A percentile compares a stretch with the other conserved stretches of the same genome.
phyloP scores from a whole-genome alignment of 2,888 invertebrate genomes.

The Laothoe populi region DNA sequence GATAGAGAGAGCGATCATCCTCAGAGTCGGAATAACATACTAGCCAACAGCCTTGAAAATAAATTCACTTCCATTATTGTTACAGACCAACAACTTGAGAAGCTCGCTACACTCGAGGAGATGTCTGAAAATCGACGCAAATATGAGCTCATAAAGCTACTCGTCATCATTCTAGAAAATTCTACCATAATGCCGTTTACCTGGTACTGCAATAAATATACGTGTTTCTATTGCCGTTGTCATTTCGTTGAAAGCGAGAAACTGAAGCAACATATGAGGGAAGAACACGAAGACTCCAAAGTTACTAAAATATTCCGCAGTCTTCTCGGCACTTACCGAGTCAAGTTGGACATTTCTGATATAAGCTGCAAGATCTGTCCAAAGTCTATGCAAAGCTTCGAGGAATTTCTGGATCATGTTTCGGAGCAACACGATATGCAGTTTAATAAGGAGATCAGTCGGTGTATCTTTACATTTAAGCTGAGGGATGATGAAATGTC shows the following conservation, averaged over 20 bases:
- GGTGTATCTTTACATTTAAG: conserved; percentile 51
- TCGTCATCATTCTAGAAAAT: conserved; percentile 50
- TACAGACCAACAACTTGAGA: conserved; percentile 37
- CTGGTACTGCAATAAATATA: conserved; percentile 54
- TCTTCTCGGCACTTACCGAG: conserved; percentile 44
- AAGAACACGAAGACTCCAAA: conserved; percentile 52
- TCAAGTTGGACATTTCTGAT: conserved; percentile 56
- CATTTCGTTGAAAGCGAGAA: conserved; percentile 46
- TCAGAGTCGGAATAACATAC: background rate
- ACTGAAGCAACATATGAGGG: conserved; percentile 48
- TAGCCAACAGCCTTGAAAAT: background rate
- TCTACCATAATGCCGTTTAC: conserved; percentile 57
- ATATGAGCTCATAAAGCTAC: conserved; percentile 44
- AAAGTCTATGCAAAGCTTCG: conserved; percentile 41
- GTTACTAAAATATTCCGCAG: conserved; percentile 44
- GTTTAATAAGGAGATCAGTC: conserved; percentile 45
- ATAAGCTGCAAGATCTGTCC: conserved; percentile 53
- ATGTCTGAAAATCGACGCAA: conserved; percentile 40
- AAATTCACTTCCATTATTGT: conserved; percentile 32
- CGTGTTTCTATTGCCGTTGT: conserved; percentile 59
- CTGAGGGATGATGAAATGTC: conserved; percentile 54
- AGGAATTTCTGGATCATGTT: conserved; percentile 50
- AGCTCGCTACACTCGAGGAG: conserved; percentile 30
- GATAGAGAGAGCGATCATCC: no score
- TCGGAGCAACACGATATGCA: conserved; percentile 44